Percentiles rank a stretch among this genome's conserved stretches.
Evolutionary conservation across 2,797 vertebrate species (phyloP).

Genomic region (Cossypha caffra): DNA sequence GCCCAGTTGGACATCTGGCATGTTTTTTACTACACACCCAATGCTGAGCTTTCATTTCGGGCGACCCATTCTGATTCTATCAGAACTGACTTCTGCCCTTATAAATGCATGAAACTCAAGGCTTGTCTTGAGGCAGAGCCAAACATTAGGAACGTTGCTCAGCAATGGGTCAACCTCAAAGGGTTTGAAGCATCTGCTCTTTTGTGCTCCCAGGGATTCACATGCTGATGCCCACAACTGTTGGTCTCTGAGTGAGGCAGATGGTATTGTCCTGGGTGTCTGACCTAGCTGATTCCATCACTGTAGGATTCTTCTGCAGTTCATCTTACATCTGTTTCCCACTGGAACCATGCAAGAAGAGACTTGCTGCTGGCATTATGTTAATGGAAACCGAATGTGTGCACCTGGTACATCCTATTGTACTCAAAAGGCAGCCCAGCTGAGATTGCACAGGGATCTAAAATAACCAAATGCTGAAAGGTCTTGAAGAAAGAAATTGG

Average conservation of each 20-base stretch:
- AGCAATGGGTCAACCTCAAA: slow-evolving; percentile 65
- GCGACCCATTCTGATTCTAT: slow-evolving; percentile 54
- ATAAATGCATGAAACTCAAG: slow-evolving; percentile 47
- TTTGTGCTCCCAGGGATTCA: slow-evolving; percentile 51
- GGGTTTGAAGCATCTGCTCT: slow-evolving; percentile 57
- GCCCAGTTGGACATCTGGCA: slow-evolving; percentile 65
- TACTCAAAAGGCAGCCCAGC: neutral
- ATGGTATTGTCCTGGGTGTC: slow-evolving; percentile 55
- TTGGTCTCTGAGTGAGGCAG: slow-evolving; percentile 32
- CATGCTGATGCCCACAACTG: slow-evolving; percentile 39
- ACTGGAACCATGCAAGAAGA: slow-evolving; percentile 54
- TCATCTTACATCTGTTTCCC: slow-evolving; percentile 38
- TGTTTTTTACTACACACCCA: slow-evolving; percentile 61
- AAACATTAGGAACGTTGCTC: slow-evolving; percentile 28
- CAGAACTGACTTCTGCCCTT: slow-evolving; percentile 62
- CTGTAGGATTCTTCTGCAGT: slow-evolving; percentile 32
- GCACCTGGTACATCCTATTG: slow-evolving; percentile 15
- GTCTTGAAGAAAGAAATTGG: neutral
- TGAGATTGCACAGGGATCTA: neutral
- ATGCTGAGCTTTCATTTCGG: slow-evolving; percentile 65
- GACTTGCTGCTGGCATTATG: slow-evolving; percentile 19
- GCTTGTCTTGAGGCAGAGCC: slow-evolving; percentile 47
- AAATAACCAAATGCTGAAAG: neutral
- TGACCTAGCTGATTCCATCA: slow-evolving; percentile 57
- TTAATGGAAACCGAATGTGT: neutral